Evolutionary conservation across 92 coral and sea anemone genomes (phyloP), one percentile per base, ranked within the genome.

Genomic region (Hydrozoanthus gracilis): DNA sequence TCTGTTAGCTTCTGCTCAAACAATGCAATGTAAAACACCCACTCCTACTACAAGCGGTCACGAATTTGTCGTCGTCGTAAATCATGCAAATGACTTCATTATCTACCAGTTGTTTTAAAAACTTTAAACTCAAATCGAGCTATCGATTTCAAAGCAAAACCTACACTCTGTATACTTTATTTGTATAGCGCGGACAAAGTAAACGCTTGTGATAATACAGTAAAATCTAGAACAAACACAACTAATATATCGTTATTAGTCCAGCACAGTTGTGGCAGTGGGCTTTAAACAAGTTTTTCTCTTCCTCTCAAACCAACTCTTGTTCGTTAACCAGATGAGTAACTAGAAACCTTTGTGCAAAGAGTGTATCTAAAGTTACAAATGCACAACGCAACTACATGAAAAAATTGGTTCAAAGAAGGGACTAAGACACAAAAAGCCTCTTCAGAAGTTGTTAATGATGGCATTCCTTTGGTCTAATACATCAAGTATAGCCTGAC

Each of bases 11-110:
- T 11, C 60, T 13, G 9, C 16, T 47, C 73, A 65, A 80, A 80
- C 62, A 80, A 80, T 64, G 16, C 75, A 80, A 80, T 80, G 75
- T 64, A 48, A 64, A 49, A 80, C 49, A 65, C 75, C 20, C 47
- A 64, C 62, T 64, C 56, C 73, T 80, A 65, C 74, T 12, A 17
- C 48, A 12, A 3, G 18, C 58, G 50, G 74, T 80, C 73, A 48
- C 85, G 85, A 80, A 65, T 46, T 80, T 80, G 39, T 27, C 12
- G 47, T 47, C 4, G 73, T 46, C 73, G 85, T 80, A 18, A 80
- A 67, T 80, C 74, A 64, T 65, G 47, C 12, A 78, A 78, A 78
- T 78, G 49, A 76, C 48, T 78, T 47, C 16, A 58, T 78, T 64
- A 80, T 9, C 73, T 48, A 50, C 47, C 48, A 80, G 48, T 52